Conservation (phyloP, 2,888 invertebrate genomes). For the Drosophila atroscutellata region DNA sequence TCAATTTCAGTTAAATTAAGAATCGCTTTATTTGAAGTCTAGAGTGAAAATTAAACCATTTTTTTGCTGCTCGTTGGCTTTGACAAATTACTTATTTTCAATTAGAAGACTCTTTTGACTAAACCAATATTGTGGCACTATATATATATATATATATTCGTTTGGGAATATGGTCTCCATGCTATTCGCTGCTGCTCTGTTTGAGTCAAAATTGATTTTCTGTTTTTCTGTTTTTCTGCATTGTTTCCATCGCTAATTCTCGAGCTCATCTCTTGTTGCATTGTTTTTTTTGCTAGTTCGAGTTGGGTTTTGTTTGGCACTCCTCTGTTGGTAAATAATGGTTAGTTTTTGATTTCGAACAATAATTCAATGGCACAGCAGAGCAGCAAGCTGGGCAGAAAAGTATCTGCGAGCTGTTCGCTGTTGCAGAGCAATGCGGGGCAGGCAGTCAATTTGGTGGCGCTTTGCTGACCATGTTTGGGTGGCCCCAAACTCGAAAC, state of each 20-base stretch:
- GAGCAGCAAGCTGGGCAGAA: constrained; percentile 16
- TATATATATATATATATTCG: not conserved
- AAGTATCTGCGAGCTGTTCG: constrained; percentile 43
- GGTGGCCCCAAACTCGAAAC: constrained; percentile 61
- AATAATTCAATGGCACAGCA: constrained; percentile 72
- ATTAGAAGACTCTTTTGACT: not conserved
- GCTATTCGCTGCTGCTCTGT: not conserved
- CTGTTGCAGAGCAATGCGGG: constrained; percentile 1
- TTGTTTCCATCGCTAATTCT: constrained; percentile 3
- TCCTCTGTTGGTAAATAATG: constrained; percentile 69
- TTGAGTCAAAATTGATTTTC: not conserved
- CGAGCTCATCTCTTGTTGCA: constrained; percentile 23
- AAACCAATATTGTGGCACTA: not conserved
- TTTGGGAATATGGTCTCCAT: not conserved
- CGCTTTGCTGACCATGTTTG: constrained; percentile 77
- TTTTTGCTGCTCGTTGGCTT: not conserved
- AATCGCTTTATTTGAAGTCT: not conserved
- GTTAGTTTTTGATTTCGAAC: constrained; percentile 77
- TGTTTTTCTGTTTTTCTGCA: not conserved
- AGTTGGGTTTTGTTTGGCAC: constrained; percentile 59
- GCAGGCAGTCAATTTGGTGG: constrained; percentile 64
- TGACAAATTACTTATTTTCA: not conserved
- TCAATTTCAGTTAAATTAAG: not conserved
- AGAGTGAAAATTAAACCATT: not conserved
- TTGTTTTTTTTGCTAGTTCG: constrained; percentile 27